A percentile compares a stretch with the other conserved stretches of the same genome.
These are phyloP conservation scores for Blennius ocellaris DNA, from an alignment of 2,113 vertebrate species.

Conservation along the genomic window DNA sequence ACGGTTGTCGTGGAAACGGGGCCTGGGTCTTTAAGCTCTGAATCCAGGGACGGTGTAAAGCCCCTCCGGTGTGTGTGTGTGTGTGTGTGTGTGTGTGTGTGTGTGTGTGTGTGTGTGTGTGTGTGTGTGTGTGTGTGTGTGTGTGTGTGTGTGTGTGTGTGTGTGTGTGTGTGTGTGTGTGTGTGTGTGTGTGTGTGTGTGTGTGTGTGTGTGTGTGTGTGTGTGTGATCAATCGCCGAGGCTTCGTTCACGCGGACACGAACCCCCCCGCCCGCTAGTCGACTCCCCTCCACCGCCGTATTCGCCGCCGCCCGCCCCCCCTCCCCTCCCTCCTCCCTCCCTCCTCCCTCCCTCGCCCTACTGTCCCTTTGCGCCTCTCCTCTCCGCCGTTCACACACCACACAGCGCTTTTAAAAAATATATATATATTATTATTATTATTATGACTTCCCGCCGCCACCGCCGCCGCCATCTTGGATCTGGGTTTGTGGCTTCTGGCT, in stretches of 20 bases:
- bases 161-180: conserved; percentile 21
- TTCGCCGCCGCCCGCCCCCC: conserved; percentile 67
- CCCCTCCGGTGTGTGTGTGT: conserved; percentile 9
- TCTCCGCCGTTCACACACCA: conserved; percentile 75
- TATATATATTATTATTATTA: too few species aligned
- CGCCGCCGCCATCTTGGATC: conserved; percentile 75
- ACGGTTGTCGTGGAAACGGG: too few species aligned
- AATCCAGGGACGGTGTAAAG: too few species aligned
- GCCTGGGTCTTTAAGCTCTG: too few species aligned
- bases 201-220: conserved; percentile 21
- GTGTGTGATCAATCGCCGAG: conserved; percentile 46
- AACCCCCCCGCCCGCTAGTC: conserved; percentile 61
- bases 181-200: conserved; percentile 21
- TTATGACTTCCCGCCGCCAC: conserved; percentile 64
- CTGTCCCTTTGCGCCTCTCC: conserved; percentile 69
- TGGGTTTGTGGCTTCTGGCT: conserved; percentile 69
- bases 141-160: conserved; percentile 24
- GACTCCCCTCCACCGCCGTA: conserved; percentile 75
- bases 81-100: conserved; percentile 29
- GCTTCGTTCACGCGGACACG: conserved; percentile 52
- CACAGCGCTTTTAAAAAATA: conserved; percentile 53
- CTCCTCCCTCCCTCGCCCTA: conserved; percentile 5
- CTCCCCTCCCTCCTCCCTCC: conserved; percentile 12
- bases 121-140: conserved; percentile 31
- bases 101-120: conserved; percentile 24